phyloP scores from a whole-genome alignment of 2,888 invertebrate species.

The Zygothrica quintamaculata region DNA sequence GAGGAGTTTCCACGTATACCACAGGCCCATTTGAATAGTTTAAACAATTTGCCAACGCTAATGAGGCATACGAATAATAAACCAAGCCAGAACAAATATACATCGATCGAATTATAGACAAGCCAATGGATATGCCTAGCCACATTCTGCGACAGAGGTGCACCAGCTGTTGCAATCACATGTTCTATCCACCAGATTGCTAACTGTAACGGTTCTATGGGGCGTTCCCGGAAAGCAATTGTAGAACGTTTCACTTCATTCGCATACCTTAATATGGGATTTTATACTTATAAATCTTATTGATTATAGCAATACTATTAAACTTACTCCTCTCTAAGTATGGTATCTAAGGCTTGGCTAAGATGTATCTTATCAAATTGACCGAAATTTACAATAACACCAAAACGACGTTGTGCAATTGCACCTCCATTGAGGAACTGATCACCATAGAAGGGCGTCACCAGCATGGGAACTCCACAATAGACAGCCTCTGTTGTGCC shows the following conservation, averaged over 20 bases:
- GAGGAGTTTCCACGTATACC: neutral
- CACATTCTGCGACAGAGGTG: slow-evolving; percentile 85
- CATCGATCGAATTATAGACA: slow-evolving; percentile 85
- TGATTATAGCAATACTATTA: too few species aligned
- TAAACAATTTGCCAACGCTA: slow-evolving; percentile 28
- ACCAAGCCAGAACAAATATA: slow-evolving; percentile 68
- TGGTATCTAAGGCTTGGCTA: slow-evolving; percentile 84
- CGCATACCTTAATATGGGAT: slow-evolving; percentile 64
- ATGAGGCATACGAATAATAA: slow-evolving; percentile 27
- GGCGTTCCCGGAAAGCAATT: slow-evolving; percentile 85
- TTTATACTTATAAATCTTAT: too few species aligned
- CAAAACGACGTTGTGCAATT: slow-evolving; percentile 85
- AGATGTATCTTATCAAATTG: slow-evolving; percentile 85
- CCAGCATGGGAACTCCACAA: slow-evolving; percentile 87
- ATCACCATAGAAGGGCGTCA: slow-evolving; percentile 88
- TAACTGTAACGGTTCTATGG: slow-evolving; percentile 86
- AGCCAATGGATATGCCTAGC: slow-evolving; percentile 85
- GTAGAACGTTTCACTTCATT: slow-evolving; percentile 84
- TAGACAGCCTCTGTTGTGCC: slow-evolving; percentile 88
- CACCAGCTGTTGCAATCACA: slow-evolving; percentile 86
- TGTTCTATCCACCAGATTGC: slow-evolving; percentile 88
- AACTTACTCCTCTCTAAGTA: slow-evolving; percentile 69
- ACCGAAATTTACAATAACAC: slow-evolving; percentile 85
- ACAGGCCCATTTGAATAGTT: slow-evolving; percentile 15
- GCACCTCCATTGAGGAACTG: slow-evolving; percentile 86